Percentiles rank a stretch among this genome's conserved stretches.
Evolutionary conservation across 2,113 vertebrate species (phyloP).

Genomic region (Columba livia): DNA sequence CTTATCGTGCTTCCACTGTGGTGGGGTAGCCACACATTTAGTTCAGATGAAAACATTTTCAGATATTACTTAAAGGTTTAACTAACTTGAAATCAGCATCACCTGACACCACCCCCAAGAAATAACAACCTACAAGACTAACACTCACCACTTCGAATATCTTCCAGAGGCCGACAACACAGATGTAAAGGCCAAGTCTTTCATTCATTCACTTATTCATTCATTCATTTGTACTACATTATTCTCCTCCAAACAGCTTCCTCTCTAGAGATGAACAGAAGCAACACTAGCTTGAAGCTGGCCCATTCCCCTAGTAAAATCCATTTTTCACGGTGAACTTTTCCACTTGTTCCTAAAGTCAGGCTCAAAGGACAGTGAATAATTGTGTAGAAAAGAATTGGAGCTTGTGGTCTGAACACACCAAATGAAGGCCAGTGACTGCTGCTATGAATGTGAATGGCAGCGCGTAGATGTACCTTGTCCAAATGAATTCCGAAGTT

Average conservation of each 20-base stretch:
- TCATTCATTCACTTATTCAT: neutral
- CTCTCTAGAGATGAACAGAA: neutral
- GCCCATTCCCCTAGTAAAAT: neutral
- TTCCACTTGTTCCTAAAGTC: neutral
- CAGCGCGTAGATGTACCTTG: neutral
- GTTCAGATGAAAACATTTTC: neutral
- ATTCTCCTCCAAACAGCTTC: neutral
- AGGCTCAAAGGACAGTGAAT: neutral
- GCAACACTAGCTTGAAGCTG: neutral
- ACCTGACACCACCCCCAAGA: neutral
- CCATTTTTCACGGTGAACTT: constrained; percentile 23
- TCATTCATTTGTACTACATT: neutral
- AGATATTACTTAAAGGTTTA: neutral
- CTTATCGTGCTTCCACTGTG: neutral
- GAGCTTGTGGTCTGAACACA: neutral
- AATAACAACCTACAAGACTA: neutral
- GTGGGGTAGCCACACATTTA: neutral
- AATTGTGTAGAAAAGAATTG: neutral
- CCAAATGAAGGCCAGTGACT: neutral
- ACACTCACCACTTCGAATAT: neutral
- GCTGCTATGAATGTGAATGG: neutral
- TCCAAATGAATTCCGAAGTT: neutral
- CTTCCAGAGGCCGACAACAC: neutral
- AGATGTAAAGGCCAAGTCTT: neutral
- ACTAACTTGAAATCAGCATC: neutral